These are phyloP conservation scores for Sepiola atlantica DNA, from an alignment of 2,888 invertebrate genomes.

Conservation along the genomic window DNA sequence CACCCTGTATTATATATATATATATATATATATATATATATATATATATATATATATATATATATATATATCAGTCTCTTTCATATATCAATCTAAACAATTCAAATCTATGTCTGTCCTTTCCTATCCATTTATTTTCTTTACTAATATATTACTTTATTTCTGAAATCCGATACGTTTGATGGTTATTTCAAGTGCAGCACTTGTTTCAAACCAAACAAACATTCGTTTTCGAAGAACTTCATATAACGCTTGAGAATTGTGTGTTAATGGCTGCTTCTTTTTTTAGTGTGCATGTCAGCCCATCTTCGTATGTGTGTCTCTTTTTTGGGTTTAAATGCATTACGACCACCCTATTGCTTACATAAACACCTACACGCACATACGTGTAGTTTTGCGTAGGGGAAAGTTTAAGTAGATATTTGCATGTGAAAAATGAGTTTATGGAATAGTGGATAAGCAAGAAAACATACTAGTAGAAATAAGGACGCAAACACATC, in stretches of 20 bases:
- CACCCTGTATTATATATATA: background rate
- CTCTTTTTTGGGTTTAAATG: background rate
- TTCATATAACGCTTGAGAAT: background rate
- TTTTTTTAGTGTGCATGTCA: background rate
- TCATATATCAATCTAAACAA: too few species aligned
- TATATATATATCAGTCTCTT: background rate
- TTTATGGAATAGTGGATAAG: too few species aligned
- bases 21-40: background rate
- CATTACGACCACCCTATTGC: too few species aligned
- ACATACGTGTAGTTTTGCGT: too few species aligned
- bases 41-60: constrained; percentile 12
- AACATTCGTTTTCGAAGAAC: background rate
- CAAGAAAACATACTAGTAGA: too few species aligned
- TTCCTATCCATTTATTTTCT: background rate
- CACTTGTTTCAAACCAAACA: background rate
- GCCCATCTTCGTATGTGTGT: background rate
- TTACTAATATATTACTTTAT: background rate
- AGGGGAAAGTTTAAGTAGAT: too few species aligned
- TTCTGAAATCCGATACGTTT: background rate
- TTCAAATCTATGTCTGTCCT: background rate
- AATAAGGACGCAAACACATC: too few species aligned
- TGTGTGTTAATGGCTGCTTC: background rate
- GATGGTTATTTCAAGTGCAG: background rate
- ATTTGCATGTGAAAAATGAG: too few species aligned
- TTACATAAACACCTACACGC: too few species aligned